phyloP scores from a whole-genome alignment of 2,888 invertebrate genomes.

The Nowickia ferox region DNA sequence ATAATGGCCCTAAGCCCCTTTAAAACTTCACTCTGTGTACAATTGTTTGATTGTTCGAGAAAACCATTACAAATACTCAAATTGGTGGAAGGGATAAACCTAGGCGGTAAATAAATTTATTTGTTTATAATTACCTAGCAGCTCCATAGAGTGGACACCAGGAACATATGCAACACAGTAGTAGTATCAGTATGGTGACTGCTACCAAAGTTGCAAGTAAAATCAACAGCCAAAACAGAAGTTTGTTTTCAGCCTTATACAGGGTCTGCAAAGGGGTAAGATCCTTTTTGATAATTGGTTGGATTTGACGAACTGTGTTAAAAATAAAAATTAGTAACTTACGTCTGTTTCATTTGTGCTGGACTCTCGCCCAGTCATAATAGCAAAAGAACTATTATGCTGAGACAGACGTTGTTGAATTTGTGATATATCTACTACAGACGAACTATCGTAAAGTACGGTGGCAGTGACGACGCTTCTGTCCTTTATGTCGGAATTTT shows the following conservation, averaged over 20 bases:
- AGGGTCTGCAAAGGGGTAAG: slow-evolving; percentile 85
- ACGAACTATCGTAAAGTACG: slow-evolving; percentile 87
- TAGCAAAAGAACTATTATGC: slow-evolving; percentile 81
- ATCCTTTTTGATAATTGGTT: slow-evolving; percentile 56
- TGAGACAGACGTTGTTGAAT: slow-evolving; percentile 87
- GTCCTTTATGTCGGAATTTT: slow-evolving; percentile 84
- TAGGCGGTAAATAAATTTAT: background rate
- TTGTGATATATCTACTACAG: slow-evolving; percentile 89
- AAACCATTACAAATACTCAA: background rate
- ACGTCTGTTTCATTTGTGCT: slow-evolving; percentile 80
- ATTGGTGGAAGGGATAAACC: background rate
- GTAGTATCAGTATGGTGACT: slow-evolving; percentile 87
- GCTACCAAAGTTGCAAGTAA: slow-evolving; percentile 90
- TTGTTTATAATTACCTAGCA: slow-evolving; percentile 85
- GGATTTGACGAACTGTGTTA: slow-evolving; percentile 6
- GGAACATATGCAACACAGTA: slow-evolving; percentile 93
- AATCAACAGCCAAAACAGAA: slow-evolving; percentile 91
- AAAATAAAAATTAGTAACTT: slow-evolving; percentile 72
- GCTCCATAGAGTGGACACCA: slow-evolving; percentile 93
- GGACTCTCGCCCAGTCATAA: slow-evolving; percentile 77
- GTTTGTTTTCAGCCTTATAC: slow-evolving; percentile 89
- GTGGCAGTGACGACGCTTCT: slow-evolving; percentile 90
- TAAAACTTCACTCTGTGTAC: slow-evolving; percentile 20
- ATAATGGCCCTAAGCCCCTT: background rate
- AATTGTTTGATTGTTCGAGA: slow-evolving; percentile 8